Base-by-base conservation (phyloP, 35 echinoderm and acorn worm species). In the Ptychodera flava region DNA sequence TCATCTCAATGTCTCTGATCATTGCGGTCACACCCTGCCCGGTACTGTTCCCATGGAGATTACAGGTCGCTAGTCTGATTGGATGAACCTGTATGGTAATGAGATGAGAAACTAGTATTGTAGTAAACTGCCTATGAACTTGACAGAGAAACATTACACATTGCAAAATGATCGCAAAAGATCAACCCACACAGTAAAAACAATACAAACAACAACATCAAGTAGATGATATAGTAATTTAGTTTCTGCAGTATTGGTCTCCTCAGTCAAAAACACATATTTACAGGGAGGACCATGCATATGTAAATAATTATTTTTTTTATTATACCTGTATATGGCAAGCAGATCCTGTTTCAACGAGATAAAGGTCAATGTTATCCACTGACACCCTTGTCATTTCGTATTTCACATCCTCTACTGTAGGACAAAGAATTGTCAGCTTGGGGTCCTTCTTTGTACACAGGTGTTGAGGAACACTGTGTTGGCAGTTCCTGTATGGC, bases 331-430 rank as follows among this genome's bases (percentile, higher is more conserved):
- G 82, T 12, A 89, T 84, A 29, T 89, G 84, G 0, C 91, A 35
- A 0, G 93, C 95, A 77, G 89, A 92, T 30, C 87, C 93, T 16
- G 81, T 88, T 34, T 98, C 95, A 31, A 94, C 90, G 64, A 98
- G 85, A 33, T 91, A 85, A 0, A 98, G 35, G 28, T 98, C 88
- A 83, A 94, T 88, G 22, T 52, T 83, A 30, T 86, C 93, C 33
- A 94, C 75, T 12, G 84, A 85, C 28, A 98, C 84, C 79, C 95
- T 90, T 16, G 94, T 82, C 88, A 98, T 93, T 16, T 92, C 84
- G 35, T 98, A 98, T 82, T 98, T 98, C 35, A 94, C 81, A 30
- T 92, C 92, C n/a, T 82, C 90, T 75, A 94, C 95, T 28, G 85
- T 81, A 16, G 95, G 90, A 85, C 95, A 98, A 28, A 90, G 90